Evolutionary conservation across 2,113 vertebrate genomes (phyloP).

Genomic region (Pelecanoides urinatrix): DNA sequence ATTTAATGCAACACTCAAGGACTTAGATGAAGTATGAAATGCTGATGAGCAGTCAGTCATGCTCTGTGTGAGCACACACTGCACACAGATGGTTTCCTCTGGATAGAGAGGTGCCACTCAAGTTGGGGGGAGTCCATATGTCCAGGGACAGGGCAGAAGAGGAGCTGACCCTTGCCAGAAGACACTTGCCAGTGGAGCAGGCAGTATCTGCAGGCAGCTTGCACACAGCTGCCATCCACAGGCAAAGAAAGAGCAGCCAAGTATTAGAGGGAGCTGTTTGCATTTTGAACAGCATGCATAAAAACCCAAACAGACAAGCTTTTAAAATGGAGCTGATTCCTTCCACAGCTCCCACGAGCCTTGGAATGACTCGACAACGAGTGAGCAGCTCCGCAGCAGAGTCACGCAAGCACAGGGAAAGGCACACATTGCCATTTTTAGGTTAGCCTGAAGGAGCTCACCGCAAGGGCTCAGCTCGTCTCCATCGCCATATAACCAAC

Average conservation of each 20-base stretch:
- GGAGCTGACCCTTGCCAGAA: background rate
- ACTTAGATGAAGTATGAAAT: constrained; percentile 39
- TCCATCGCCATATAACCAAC: background rate
- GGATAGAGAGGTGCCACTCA: background rate
- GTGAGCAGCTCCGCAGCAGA: constrained; percentile 48
- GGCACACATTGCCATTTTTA: background rate
- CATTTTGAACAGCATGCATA: constrained; percentile 44
- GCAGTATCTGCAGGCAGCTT: background rate
- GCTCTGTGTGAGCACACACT: background rate
- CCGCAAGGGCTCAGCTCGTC: background rate
- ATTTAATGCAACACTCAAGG: constrained; percentile 62
- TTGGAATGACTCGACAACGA: background rate
- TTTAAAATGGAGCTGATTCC: constrained; percentile 6
- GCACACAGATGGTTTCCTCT: background rate
- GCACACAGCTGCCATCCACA: constrained; percentile 36
- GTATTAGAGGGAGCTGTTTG: background rate
- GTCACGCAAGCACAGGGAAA: background rate
- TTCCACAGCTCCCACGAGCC: background rate
- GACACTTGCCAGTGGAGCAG: background rate
- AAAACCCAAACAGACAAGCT: constrained; percentile 5
- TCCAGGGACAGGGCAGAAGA: background rate
- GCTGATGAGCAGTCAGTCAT: constrained; percentile 10
- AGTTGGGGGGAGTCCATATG: background rate
- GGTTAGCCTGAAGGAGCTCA: background rate
- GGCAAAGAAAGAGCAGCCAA: background rate